Evolutionary conservation across 1,140 invertebrate genomes (phyloP).

Genomic region (Babylonia areolata): DNA sequence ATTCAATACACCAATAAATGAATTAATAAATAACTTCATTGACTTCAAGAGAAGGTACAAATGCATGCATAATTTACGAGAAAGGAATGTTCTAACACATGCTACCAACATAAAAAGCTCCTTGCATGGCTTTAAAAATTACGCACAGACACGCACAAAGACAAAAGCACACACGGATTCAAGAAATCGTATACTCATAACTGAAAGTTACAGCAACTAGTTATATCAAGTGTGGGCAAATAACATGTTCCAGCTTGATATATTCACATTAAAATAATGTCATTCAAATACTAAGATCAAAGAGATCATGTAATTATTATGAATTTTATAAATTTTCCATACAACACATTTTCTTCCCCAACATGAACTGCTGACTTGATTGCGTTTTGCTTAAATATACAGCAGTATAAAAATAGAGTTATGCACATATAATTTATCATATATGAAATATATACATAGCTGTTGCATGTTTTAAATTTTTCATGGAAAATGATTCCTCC

Average conservation of each 20-base stretch:
- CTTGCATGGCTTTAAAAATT: neutral
- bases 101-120: constrained; percentile 6
- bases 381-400: constrained; percentile 12
- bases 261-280: neutral
- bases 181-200: neutral
- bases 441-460: neutral
- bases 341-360: neutral
- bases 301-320: constrained; percentile 13
- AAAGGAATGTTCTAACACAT: constrained; percentile 8
- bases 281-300: neutral
- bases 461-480: neutral
- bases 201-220: neutral
- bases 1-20: neutral
- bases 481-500: neutral
- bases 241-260: too few species aligned
- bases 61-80: constrained; percentile 2
- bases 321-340: neutral
- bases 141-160: neutral
- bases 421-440: neutral
- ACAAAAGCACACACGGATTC: neutral
- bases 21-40: constrained; percentile 3
- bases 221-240: neutral
- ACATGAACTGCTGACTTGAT: neutral
- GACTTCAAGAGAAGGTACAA: constrained; percentile 8
- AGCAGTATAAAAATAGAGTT: constrained; percentile 8